Evolutionary conservation across 2,888 invertebrate species (phyloP).

Genomic region (Cenopis cana): DNA sequence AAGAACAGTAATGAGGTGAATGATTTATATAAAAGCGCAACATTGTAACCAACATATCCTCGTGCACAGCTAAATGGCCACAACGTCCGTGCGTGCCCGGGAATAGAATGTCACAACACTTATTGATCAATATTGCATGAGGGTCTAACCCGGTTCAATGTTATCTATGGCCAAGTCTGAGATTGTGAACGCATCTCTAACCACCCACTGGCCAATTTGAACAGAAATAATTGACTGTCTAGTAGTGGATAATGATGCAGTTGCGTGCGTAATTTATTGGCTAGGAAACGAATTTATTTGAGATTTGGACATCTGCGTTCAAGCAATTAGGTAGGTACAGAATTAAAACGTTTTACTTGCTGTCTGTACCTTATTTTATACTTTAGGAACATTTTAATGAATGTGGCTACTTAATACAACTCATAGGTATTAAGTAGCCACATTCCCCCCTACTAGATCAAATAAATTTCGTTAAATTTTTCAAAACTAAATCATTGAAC

Average conservation of each 20-base stretch:
- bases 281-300: conserved; percentile 28
- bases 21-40: conserved; percentile 1
- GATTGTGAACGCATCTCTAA: conserved; percentile 39
- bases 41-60: background rate
- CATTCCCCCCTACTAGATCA: too few species aligned
- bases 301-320: conserved; percentile 7
- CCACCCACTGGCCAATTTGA: conserved; percentile 44
- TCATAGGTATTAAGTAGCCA: too few species aligned
- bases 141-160: conserved; percentile 6
- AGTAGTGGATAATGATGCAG: conserved; percentile 36
- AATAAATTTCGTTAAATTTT: too few species aligned
- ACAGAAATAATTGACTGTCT: conserved; percentile 42
- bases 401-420: background rate
- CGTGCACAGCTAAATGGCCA: background rate
- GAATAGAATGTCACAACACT: conserved; percentile 22
- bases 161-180: conserved; percentile 14
- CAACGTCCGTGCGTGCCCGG: conserved; percentile 7
- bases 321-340: background rate
- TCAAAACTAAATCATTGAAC: background rate
- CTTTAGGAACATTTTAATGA: background rate
- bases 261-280: conserved; percentile 35
- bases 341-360: background rate
- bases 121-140: conserved; percentile 39
- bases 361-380: too few species aligned
- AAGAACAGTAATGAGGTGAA: background rate